phyloP scores from a whole-genome alignment of 2,113 vertebrate species.

The Chloropsis cyanopogon region DNA sequence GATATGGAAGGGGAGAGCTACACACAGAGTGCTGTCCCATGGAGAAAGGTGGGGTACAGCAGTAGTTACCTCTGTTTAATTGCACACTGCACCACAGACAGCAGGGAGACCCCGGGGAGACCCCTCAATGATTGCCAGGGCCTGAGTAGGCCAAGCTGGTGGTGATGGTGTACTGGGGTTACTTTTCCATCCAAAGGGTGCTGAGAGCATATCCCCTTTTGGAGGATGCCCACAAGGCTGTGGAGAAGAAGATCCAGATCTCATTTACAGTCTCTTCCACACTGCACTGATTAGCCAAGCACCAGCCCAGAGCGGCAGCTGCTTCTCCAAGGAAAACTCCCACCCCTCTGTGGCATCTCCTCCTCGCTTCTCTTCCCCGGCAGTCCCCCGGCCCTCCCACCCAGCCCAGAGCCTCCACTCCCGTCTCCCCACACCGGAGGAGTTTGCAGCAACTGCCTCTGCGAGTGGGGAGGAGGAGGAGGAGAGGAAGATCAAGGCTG shows the following conservation, averaged over 20 bases:
- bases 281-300: not conserved
- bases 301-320: not conserved
- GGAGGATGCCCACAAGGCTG: not conserved
- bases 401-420: not conserved
- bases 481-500: conserved; percentile 51
- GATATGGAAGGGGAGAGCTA: not conserved
- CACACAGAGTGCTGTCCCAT: rapidly evolving
- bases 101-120: not conserved
- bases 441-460: not conserved
- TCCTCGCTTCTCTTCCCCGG: not conserved
- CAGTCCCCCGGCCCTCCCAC: not conserved
- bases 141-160: not conserved
- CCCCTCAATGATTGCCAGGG: not conserved
- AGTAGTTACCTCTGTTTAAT: not conserved
- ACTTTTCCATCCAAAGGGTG: not conserved
- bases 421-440: rapidly evolving
- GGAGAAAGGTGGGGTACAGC: rapidly evolving
- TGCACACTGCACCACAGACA: too few species aligned
- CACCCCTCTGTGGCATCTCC: not conserved
- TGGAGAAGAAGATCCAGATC: not conserved
- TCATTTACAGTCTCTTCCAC: not conserved
- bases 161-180: rapidly evolving
- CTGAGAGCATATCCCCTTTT: not conserved
- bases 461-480: not conserved
- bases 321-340: conserved; percentile 7